These are phyloP conservation scores for Hassar affinis DNA, from an alignment of 2,113 vertebrate genomes.

Conservation along the genomic window DNA sequence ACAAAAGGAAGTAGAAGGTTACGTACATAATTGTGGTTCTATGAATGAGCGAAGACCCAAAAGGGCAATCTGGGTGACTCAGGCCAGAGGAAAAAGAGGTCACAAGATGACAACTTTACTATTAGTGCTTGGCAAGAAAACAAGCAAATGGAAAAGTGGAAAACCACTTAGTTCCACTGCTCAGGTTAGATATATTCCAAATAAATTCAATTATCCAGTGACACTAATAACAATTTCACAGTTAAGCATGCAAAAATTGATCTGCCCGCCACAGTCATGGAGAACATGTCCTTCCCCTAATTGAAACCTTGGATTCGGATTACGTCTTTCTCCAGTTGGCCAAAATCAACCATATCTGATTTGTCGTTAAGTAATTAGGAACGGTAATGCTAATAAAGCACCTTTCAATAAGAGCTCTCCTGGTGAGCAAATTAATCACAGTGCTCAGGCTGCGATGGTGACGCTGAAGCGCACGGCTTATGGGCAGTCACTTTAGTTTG, in stretches of 20 bases:
- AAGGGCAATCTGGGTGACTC: background rate
- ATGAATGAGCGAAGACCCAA: background rate
- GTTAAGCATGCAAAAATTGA: slow-evolving; percentile 31
- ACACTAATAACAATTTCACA: slow-evolving; percentile 23
- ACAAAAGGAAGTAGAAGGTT: background rate
- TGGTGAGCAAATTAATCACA: slow-evolving; percentile 72
- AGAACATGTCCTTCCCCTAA: slow-evolving; percentile 85
- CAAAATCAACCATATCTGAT: slow-evolving; percentile 96
- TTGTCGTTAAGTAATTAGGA: slow-evolving; percentile 97
- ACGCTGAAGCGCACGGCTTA: slow-evolving; percentile 61
- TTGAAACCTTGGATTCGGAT: slow-evolving; percentile 88
- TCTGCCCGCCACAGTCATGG: slow-evolving; percentile 76
- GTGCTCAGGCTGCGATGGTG: slow-evolving; percentile 64
- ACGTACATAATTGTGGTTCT: background rate
- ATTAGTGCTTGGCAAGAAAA: background rate
- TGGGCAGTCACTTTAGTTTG: slow-evolving; percentile 69
- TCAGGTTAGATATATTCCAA: background rate
- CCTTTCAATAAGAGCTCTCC: slow-evolving; percentile 79
- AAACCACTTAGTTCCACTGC: background rate
- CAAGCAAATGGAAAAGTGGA: background rate
- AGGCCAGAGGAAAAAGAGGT: background rate
- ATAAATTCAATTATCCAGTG: slow-evolving; percentile 25
- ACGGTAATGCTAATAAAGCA: slow-evolving; percentile 95
- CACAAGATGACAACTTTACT: background rate
- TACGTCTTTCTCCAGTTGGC: slow-evolving; percentile 85